phyloP scores from a whole-genome alignment of 2,888 invertebrate species.

The Galerucella nymphaeae region DNA sequence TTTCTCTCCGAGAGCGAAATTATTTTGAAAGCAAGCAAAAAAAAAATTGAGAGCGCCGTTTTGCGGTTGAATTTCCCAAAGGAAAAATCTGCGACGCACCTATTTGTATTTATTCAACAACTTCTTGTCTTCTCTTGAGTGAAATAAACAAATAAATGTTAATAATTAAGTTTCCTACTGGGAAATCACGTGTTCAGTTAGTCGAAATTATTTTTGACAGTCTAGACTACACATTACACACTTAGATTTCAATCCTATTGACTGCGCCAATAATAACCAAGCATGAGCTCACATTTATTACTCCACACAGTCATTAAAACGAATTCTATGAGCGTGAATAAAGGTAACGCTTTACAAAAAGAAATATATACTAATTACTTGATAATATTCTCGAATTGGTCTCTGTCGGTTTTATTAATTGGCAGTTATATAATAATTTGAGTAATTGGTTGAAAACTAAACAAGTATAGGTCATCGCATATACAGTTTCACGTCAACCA shows the following conservation, averaged over 20 bases:
- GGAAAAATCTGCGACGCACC: slow-evolving; percentile 15
- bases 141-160: slow-evolving; percentile 1
- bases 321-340: neutral
- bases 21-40: neutral
- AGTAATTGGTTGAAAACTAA: slow-evolving; percentile 1
- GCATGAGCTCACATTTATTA: no score
- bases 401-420: neutral
- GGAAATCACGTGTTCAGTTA: no score
- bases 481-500: slow-evolving; percentile 1
- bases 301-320: neutral
- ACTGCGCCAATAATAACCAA: no score
- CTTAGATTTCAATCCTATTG: no score
- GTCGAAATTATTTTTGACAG: no score
- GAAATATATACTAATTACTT: neutral
- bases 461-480: neutral
- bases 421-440: slow-evolving; percentile 4
- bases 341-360: neutral
- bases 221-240: no score
- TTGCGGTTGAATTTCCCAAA: slow-evolving; percentile 15
- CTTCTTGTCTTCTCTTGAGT: neutral
- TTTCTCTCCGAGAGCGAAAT: neutral
- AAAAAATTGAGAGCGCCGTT: slow-evolving; percentile 7
- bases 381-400: neutral
- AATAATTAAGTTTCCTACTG: neutral
- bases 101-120: slow-evolving; percentile 9